These are phyloP conservation scores for Calcarius lapponicus DNA, from an alignment of 2,797 vertebrate genomes.

Conservation along the genomic window DNA sequence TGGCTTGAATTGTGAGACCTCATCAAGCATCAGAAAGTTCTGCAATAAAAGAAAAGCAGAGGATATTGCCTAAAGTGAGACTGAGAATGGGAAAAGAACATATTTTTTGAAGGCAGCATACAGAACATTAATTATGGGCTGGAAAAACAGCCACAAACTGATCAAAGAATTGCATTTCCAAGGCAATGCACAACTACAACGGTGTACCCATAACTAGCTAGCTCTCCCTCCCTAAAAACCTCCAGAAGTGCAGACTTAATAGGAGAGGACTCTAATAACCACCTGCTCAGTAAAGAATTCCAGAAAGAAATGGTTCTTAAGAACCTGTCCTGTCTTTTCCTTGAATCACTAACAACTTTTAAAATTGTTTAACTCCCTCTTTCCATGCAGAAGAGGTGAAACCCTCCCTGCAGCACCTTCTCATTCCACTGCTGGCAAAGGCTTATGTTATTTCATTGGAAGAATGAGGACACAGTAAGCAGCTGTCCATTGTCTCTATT, in stretches of 20 bases:
- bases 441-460: not conserved
- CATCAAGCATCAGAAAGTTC: slow-evolving; percentile 92
- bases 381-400: not conserved
- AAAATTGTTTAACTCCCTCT: not conserved
- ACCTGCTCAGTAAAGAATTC: not conserved
- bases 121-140: not conserved
- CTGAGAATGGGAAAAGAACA: not conserved
- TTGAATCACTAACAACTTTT: not conserved
- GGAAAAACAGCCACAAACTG: not conserved
- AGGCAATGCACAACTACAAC: not conserved
- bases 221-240: not conserved
- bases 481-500: not conserved
- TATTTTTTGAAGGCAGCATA: not conserved
- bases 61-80: not conserved
- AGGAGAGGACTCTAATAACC: not conserved
- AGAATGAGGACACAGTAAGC: not conserved
- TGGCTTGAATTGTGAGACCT: slow-evolving; percentile 74
- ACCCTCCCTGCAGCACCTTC: not conserved
- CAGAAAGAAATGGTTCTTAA: not conserved
- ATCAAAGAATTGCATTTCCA: not conserved
- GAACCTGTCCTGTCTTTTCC: not conserved
- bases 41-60: slow-evolving; percentile 56
- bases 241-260: not conserved
- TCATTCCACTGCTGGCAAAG: not conserved
- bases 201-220: not conserved